Base-by-base conservation (phyloP, 2,113 vertebrate genomes). In the Sorex fumeus region DNA sequence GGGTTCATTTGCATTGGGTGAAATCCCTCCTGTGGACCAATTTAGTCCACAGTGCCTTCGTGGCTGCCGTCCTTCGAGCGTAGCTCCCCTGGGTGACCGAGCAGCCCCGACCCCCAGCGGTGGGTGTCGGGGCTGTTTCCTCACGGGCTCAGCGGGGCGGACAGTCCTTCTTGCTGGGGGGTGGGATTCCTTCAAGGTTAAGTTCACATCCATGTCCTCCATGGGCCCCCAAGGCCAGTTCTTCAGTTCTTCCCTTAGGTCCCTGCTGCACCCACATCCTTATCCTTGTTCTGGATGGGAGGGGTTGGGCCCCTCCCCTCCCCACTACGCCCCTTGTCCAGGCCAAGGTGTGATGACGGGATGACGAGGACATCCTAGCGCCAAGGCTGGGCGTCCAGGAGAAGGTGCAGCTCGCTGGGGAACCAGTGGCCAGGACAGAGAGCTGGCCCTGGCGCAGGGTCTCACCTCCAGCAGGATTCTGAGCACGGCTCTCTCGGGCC, bases 1-100 rank as follows among this genome's bases (percentile, higher is more conserved):
- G 94, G 97, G 96, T 97, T 97, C 96, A 98, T 98, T 98, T 98
- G 98, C 98, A 98, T 98, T 95, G 97, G 98, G 98, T 98, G 98
- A 98, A 98, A 98, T 98, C 98, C 98, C 98, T 98, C 95, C 53
- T 93, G 96, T 94, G 94, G 97, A 96, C 98, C 95, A 95, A 97
- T 97, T 97, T 97, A 98, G 97, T 79, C 96, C 97, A 96, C 80
- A 80, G 94, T 57, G 57, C 96, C 96, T 96, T 7, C 47, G 11
- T 92, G 97, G 96, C 96, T 98, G 96, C 94, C 96, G 96, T 94
- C 19, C 96, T 96, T 94, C 19, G 94, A 96, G 93, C 87, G 78
- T 69, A 83, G 72, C 34, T 60, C 7, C 70, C 91, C 91, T 95
- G 92, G 97, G 6, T 60, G 18, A 50, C 47, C 2, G 13, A 6